phyloP scores from a whole-genome alignment of 2,797 vertebrate species.

The Siniperca undulata region DNA sequence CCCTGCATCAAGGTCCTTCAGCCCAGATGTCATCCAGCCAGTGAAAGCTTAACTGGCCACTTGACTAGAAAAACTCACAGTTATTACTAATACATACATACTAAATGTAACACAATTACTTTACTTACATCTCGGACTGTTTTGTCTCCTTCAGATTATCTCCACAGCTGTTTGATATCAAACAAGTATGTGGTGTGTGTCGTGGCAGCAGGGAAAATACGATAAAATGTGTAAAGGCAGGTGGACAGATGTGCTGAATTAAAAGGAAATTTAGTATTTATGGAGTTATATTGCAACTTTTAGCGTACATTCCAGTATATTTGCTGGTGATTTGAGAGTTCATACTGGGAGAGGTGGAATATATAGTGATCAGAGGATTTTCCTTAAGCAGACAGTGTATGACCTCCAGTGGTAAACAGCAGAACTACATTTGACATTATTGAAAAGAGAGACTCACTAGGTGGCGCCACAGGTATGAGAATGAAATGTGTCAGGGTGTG shows the following conservation, averaged over 20 bases:
- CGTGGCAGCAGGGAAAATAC: not conserved
- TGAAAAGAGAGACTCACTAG: conserved; percentile 39
- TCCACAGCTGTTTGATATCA: conserved; percentile 34
- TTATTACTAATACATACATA: not conserved
- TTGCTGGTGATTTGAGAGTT: not conserved
- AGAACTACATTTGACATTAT: conserved; percentile 29
- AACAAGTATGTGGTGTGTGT: conserved; percentile 1
- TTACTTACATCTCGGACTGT: conserved; percentile 18
- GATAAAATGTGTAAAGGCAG: not conserved
- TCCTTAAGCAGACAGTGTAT: conserved; percentile 4
- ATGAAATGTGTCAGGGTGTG: conserved; percentile 2
- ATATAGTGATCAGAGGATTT: not conserved
- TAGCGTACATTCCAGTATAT: not conserved
- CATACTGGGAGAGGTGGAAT: not conserved
- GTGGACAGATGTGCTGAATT: not conserved
- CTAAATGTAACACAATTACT: conserved; percentile 27
- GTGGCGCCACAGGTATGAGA: conserved; percentile 52
- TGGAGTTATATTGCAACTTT: not conserved
- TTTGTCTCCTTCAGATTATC: conserved; percentile 27
- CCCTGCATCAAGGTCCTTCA: conserved; percentile 4
- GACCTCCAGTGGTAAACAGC: conserved; percentile 64
- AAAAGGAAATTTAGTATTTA: not conserved
- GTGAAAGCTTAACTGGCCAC: not conserved
- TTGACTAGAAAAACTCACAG: not conserved
- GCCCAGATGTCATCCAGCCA: conserved; percentile 31